phyloP scores from a whole-genome alignment of 2,888 invertebrate genomes.

The Oscheius sp. region DNA sequence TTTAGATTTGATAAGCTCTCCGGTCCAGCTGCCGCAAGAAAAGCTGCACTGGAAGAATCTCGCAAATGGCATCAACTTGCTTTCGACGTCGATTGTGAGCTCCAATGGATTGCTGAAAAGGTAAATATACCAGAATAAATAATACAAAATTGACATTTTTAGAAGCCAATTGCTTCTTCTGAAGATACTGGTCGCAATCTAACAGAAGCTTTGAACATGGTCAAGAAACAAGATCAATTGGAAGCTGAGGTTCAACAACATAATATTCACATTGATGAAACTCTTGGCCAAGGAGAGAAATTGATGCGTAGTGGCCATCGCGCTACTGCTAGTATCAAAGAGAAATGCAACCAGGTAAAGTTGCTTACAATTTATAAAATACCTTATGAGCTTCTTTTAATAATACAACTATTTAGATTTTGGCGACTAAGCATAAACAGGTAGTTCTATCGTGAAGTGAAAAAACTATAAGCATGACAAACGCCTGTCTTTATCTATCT shows the following conservation, averaged over 20 bases:
- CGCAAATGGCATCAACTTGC: conserved; percentile 89
- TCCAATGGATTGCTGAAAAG: conserved; percentile 94
- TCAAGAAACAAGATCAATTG: conserved; percentile 89
- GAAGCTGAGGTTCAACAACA: conserved; percentile 88
- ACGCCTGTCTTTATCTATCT: not conserved
- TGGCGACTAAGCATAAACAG: not conserved
- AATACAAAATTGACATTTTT: not conserved
- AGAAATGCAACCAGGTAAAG: conserved; percentile 79
- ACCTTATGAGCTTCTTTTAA: too few relatives aligned
- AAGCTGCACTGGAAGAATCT: conserved; percentile 81
- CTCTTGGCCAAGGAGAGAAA: conserved; percentile 81
- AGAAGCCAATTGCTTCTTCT: conserved; percentile 81
- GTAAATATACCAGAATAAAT: not conserved
- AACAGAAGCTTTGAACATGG: conserved; percentile 87
- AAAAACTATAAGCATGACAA: too few relatives aligned
- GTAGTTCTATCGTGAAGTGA: conserved; percentile 7
- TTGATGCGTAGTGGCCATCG: conserved; percentile 83
- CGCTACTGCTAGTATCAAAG: conserved; percentile 81
- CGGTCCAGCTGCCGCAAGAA: conserved; percentile 74
- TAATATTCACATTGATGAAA: conserved; percentile 84
- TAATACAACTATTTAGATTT: conserved; percentile 6
- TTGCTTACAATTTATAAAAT: not conserved
- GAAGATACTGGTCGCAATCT: conserved; percentile 81
- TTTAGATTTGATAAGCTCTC: conserved; percentile 78
- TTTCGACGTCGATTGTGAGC: conserved; percentile 88